Evolutionary conservation across 2,888 invertebrate species (phyloP), one percentile per base, ranked within the genome.

Genomic region (Tiliacea aurago): DNA sequence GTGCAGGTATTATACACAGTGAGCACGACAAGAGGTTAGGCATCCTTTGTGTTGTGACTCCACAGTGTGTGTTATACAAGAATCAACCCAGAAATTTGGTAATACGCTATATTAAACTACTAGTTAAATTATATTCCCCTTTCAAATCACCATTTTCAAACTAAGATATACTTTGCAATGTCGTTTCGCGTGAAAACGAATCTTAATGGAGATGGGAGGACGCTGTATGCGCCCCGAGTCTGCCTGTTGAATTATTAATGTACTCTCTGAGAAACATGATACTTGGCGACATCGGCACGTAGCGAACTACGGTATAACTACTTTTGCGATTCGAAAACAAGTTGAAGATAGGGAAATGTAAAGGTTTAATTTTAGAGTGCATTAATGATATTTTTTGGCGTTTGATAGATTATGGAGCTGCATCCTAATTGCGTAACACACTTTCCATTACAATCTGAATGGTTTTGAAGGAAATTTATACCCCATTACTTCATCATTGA

Each of bases 161-260:
- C 76, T 78, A 82, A 86, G 84, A 88, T 86, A 86, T 86, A 85
- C 84, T 88, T 89, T 80, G 83, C 85, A 86, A 86, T 84, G 87
- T 85, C 84, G 75, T 64, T 70, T 83, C 84, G 81, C 85, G 84
- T 87, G 89, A 89, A 90, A 87, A 88, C 86, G 88, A 88, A 85
- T 88, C 87, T 85, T 87, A 88, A 89, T 87, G 85, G 87, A 78
- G 81, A 81, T 56, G 78, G 78, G 80, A 83, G 83, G 67, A 84
- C 70, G 83, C 83, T 83, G 86, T 78, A 73, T 75, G 76, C 78
- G 75, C 80, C 73, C 80, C 78, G 84, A 84, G 84, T 85, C 84
- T 80, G 87, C 88, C 91, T 92, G 73, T 89, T 95, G 95, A 95
- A 95, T 95, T 93, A 95, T 95, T 95, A 92, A 95, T 94, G 91